These are phyloP conservation scores for Otis tarda DNA, from an alignment of 2,113 vertebrate species.

Conservation along the genomic window DNA sequence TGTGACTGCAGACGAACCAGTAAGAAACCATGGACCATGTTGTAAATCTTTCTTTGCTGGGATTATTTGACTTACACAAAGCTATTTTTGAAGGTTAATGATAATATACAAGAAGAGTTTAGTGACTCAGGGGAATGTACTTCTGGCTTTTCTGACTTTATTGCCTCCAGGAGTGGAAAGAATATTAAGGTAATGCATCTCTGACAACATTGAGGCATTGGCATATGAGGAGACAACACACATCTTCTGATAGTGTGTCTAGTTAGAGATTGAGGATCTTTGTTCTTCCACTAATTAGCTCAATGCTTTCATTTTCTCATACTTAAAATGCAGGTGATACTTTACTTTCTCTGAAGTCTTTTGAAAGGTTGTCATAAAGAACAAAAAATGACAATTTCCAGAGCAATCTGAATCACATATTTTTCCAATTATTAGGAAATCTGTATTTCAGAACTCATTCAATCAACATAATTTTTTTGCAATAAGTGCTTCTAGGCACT, in stretches of 20 bases:
- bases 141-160: conserved; percentile 1
- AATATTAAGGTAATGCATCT: neutral
- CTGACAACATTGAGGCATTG: too few species aligned
- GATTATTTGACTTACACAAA: neutral
- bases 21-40: neutral
- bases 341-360: neutral
- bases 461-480: neutral
- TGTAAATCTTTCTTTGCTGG: neutral
- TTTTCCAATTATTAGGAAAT: neutral
- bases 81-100: neutral
- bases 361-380: neutral
- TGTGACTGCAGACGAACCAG: neutral
- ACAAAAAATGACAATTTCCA: neutral
- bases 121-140: neutral
- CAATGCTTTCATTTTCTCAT: neutral
- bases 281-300: neutral
- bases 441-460: neutral
- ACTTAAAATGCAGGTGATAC: neutral
- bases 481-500: neutral
- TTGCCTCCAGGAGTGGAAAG: neutral
- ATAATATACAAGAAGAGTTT: conserved; percentile 10
- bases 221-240: neutral
- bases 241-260: neutral
- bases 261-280: neutral
- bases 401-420: neutral